Evolutionary conservation across 2,113 vertebrate genomes (phyloP), one percentile per base, ranked within the genome.

Genomic region (Channa argus): DNA sequence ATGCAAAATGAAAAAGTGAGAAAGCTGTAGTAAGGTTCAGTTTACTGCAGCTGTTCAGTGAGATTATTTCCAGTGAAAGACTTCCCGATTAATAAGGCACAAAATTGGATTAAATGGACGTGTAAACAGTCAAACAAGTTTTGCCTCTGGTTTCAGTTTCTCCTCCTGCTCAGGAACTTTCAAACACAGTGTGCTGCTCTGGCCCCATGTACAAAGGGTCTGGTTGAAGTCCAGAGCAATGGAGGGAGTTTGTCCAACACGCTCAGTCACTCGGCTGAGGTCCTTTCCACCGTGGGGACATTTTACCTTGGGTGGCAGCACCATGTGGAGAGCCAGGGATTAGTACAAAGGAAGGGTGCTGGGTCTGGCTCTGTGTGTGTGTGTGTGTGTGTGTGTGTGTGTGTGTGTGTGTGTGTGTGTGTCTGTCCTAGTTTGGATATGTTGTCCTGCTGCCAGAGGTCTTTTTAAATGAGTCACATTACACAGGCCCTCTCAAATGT

Each of bases 231-330:
- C 74, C 78, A 73, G 74, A 66, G 49, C 46, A 24, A 53, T 0
- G n/a, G 47, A 36, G 69, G 73, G 54, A 38, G 49, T 73, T 66
- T 37, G n/a, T 81, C 77, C 52, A 72, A 12, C 73, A 61, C 14
- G 59, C 59, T 74, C 64, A 24, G 51, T 49, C 24, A 36, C 51
- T 36, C 0, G 2, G n/a, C 72, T 63, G 45, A 68, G 65, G 55
- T 46, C 49, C 77, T 71, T 80, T 70, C 74, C 76, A 71, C 43
- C 74, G 66, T n/a, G 77, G 50, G 66, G 52, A 64, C 4, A 63
- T 37, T 37, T 8, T 77, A 64, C 62, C 73, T 83, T 82, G 85
- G 83, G 77, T 89, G 80, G 80, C 58, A 84, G 34, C 69, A 52
- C 65, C 50, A 13, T 33, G 63, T 47, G 45, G 61, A 61, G 77